Conservation (phyloP, 2,888 invertebrate genomes). For the Mayetiola destructor region DNA sequence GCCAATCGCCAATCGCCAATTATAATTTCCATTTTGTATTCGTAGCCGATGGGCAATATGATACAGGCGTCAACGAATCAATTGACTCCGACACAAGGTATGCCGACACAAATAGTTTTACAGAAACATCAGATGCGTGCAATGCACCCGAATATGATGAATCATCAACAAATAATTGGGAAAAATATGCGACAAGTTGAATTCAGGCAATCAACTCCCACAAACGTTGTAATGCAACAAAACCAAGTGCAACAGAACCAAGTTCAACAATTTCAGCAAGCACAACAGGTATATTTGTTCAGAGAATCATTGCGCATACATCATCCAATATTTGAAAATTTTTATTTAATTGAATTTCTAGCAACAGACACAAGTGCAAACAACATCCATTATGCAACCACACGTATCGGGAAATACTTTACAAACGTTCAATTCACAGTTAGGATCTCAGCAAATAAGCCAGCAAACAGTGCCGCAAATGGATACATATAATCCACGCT, state of each 20-base stretch:
- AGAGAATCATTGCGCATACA: not conserved
- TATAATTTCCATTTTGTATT: not conserved
- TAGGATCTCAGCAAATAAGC: constrained; percentile 12
- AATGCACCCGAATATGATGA: not conserved
- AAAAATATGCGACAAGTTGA: not conserved
- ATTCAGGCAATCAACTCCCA: not conserved
- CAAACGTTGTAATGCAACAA: not conserved
- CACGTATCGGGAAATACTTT: constrained; percentile 2
- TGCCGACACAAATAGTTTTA: constrained; percentile 1
- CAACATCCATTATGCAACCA: constrained; percentile 10
- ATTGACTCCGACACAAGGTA: not conserved
- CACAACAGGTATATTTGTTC: not conserved
- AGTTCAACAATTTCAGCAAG: constrained; percentile 1
- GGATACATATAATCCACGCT: constrained; percentile 29
- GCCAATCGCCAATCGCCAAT: not conserved
- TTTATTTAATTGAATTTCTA: constrained; percentile 13
- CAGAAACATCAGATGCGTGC: not conserved
- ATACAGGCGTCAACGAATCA: not conserved
- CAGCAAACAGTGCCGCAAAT: constrained; percentile 23
- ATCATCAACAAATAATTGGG: constrained; percentile 2
- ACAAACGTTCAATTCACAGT: constrained; percentile 5
- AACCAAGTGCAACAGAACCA: not conserved
- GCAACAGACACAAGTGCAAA: constrained; percentile 8
- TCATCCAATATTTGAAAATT: not conserved
- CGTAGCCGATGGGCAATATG: not conserved